These are phyloP conservation scores for Actenoides hombroni DNA, from an alignment of 2,113 vertebrate genomes.

Conservation along the genomic window DNA sequence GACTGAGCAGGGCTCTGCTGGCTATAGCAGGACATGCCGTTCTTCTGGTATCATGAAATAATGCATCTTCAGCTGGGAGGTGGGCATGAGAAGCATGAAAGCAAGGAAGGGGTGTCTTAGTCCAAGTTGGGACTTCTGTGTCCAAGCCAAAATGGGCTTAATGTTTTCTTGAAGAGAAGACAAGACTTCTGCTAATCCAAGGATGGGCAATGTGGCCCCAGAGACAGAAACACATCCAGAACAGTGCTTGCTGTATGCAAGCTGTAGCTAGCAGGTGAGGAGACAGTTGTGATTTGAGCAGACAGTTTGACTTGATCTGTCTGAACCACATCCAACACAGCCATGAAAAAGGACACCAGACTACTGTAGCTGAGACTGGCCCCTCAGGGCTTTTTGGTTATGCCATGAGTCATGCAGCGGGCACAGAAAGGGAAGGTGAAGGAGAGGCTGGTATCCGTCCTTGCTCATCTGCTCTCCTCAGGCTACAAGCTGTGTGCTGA, in stretches of 20 bases:
- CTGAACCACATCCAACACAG: background rate
- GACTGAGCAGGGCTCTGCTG: rapidly evolving
- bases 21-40: rapidly evolving
- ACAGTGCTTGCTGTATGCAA: background rate
- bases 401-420: background rate
- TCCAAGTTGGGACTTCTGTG: background rate
- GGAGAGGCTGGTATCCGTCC: background rate
- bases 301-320: background rate
- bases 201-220: background rate
- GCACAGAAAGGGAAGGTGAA: background rate
- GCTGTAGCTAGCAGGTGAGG: background rate
- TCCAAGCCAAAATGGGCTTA: background rate
- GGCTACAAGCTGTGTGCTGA: background rate
- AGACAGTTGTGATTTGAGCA: background rate
- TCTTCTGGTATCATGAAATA: background rate
- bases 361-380: background rate
- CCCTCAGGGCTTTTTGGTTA: background rate
- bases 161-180: background rate
- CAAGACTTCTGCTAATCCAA: background rate
- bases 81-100: background rate
- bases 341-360: background rate
- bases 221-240: background rate
- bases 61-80: background rate
- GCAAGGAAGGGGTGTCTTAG: background rate
- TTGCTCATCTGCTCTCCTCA: background rate